Evolutionary conservation across 2,888 invertebrate genomes (phyloP), one percentile per base, ranked within the genome.

Genomic region (Clitarchus hookeri): DNA sequence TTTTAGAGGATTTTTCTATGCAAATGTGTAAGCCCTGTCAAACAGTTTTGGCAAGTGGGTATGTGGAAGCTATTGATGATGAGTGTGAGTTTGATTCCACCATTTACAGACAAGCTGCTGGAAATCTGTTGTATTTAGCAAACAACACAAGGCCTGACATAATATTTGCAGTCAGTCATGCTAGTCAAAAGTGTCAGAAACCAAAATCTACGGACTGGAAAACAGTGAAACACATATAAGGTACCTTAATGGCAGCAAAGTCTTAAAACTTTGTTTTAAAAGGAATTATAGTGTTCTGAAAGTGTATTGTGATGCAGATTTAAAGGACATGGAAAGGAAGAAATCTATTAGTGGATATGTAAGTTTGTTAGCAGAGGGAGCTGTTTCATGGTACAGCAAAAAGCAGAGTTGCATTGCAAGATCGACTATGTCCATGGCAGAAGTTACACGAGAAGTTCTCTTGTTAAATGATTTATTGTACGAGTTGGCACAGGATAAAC

Each of bases 1-100:
- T 83, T n/a, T 83, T 26, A 26, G 27, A 26, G 83, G 83, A 83
- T 44, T 83, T 25, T 83, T 83, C 83, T 11, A 26, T 83, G 27
- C 83, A 83, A 83, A 9, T 6, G 11, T 83, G 83, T 26, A 83
- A 83, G 16, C 83, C 83, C 19, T 83, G 26, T 83, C 13, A 83
- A 26, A 83, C 25, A 83, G 16, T 83, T 11, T 26, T 83, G 16
- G 12, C 83, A 3, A 83, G 83, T 26, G 3, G 26, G 16, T 83
- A 83, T 26, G 27, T 26, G 6, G 25, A 26, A 83, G 27, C 83
- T 25, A 26, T 0, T 83, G 83, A 26, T 83, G n/a, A 83, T 23
- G 27, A 83, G n/a, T 2, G 36, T 23, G 83, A 83, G n/a, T 83
- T 23, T 26, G 27, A 26, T 83, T 83, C 83, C n/a, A 83, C 25